These are phyloP conservation scores for Troilus luridus DNA, from an alignment of 2,888 invertebrate genomes.

Conservation along the genomic window DNA sequence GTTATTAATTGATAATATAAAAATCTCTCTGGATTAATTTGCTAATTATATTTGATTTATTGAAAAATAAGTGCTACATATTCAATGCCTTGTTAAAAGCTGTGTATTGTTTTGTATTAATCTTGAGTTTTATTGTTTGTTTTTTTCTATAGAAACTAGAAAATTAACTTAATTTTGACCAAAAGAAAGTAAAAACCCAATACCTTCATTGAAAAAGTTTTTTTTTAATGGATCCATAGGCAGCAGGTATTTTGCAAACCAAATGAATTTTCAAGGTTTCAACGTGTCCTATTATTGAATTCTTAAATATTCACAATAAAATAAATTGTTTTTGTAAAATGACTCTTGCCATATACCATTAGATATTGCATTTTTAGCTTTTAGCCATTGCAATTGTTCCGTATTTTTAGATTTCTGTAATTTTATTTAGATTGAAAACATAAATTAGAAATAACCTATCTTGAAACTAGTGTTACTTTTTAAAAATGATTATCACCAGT, in stretches of 20 bases:
- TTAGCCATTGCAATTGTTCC: neutral
- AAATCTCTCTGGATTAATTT: neutral
- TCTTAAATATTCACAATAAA: neutral
- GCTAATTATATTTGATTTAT: neutral
- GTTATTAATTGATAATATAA: slow-evolving; percentile 12
- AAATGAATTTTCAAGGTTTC: neutral
- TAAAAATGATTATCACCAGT: neutral
- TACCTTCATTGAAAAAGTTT: neutral
- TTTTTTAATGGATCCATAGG: neutral
- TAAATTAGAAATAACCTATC: neutral
- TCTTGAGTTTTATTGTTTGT: neutral
- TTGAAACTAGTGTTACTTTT: neutral
- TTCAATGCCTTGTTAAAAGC: neutral
- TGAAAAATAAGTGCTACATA: neutral
- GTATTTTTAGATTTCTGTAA: neutral
- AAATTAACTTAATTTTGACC: slow-evolving; percentile 20
- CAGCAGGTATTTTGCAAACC: neutral
- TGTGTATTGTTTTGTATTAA: slow-evolving; percentile 17
- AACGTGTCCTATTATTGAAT: neutral
- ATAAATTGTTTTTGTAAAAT: slow-evolving; percentile 12
- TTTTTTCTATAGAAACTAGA: neutral
- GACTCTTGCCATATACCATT: neutral
- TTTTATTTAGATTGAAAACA: neutral
- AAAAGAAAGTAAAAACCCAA: neutral
- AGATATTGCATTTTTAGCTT: slow-evolving; percentile 2